Percentiles rank a stretch among this genome's conserved stretches.
phyloP scores from a whole-genome alignment of 2,888 invertebrate species.

The Caenorhabditis auriculariae region DNA sequence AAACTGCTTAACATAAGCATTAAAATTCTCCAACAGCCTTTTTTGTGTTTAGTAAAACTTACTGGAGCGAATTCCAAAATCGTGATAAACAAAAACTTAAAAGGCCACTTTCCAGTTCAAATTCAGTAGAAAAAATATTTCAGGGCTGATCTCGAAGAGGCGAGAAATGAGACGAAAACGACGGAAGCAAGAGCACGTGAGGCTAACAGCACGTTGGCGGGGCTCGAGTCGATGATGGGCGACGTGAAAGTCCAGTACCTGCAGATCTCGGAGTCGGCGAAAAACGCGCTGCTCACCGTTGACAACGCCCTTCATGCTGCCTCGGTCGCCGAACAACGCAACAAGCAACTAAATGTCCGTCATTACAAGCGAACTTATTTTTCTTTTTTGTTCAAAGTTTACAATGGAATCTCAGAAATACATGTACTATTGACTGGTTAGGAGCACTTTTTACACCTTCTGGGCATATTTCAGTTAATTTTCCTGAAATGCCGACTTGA shows the following conservation, averaged over 20 bases:
- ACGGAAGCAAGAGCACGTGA: conserved; percentile 27
- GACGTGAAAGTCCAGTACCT: conserved; percentile 64
- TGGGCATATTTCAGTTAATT: background rate
- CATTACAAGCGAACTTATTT: too few relatives aligned
- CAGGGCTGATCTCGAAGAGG: conserved; percentile 34
- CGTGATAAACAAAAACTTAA: conserved; percentile 1
- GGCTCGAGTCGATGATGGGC: conserved; percentile 75
- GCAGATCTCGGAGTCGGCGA: conserved; percentile 47
- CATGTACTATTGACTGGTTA: background rate
- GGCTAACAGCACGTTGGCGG: conserved; percentile 78
- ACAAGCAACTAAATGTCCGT: conserved; percentile 34
- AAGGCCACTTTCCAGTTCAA: background rate
- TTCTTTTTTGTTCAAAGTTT: too few relatives aligned
- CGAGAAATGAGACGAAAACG: conserved; percentile 20
- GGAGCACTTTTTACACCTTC: background rate
- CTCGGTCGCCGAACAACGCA: conserved; percentile 33
- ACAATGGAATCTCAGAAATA: background rate
- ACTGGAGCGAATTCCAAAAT: too few relatives aligned
- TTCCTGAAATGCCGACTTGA: background rate
- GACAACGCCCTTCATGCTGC: conserved; percentile 38
- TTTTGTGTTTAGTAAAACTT: background rate
- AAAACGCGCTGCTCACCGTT: conserved; percentile 38
- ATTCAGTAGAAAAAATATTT: conserved; percentile 2
- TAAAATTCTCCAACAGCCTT: too few relatives aligned
- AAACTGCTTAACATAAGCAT: too few relatives aligned